phyloP scores from a whole-genome alignment of 2,113 vertebrate species.

The Calyptomena viridis region DNA sequence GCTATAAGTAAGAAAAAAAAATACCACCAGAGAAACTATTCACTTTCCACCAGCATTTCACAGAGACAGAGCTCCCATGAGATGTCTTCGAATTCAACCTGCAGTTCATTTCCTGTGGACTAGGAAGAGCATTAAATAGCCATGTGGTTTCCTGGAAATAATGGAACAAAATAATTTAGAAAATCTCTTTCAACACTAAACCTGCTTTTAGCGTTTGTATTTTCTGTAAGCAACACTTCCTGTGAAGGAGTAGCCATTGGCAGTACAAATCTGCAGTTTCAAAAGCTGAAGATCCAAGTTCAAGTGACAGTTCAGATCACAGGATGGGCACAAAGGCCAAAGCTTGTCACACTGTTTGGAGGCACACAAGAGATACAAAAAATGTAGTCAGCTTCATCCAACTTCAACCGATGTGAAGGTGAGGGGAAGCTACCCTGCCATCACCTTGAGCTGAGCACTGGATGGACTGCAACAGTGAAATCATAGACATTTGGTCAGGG shows the following conservation, averaged over 20 bases:
- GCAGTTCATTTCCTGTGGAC: background rate
- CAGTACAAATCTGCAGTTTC: background rate
- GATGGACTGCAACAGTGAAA: background rate
- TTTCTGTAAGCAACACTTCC: background rate
- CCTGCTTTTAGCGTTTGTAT: background rate
- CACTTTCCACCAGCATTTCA: background rate
- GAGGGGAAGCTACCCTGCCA: background rate
- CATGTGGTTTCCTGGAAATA: background rate
- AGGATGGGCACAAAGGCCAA: background rate
- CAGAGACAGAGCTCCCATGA: background rate
- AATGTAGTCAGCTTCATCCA: background rate
- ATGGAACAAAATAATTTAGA: background rate
- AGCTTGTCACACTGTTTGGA: background rate
- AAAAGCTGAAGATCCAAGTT: background rate
- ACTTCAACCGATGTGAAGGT: rapidly evolving
- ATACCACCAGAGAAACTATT: background rate
- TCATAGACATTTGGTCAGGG: background rate
- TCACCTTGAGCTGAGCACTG: background rate
- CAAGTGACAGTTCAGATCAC: background rate
- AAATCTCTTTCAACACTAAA: background rate
- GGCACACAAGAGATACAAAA: background rate
- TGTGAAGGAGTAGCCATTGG: background rate
- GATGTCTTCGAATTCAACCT: background rate
- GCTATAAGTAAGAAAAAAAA: background rate
- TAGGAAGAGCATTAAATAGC: background rate